A percentile compares a stretch with the other conserved stretches of the same genome.
Conservation (phyloP, 2,797 vertebrate species). For the Chrysocyon brachyurus region DNA sequence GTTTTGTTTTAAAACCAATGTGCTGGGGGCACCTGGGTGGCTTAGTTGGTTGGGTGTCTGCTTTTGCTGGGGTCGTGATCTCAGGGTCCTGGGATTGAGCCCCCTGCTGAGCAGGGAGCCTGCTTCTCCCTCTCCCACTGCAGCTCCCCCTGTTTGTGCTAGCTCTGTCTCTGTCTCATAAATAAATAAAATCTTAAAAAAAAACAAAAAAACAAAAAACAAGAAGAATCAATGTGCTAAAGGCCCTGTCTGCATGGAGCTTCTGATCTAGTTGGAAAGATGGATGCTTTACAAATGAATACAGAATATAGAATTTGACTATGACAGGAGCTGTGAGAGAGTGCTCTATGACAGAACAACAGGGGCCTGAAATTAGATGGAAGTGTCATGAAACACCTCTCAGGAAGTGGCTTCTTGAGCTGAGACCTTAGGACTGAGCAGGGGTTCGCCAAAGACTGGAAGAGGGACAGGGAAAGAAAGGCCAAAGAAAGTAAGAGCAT, state of each 20-base stretch:
- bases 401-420: background rate
- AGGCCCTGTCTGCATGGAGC: background rate
- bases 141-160: no score
- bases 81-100: no score
- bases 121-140: no score
- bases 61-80: no score
- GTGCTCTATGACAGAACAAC: background rate
- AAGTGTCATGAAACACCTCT: conserved; percentile 21
- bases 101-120: no score
- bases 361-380: conserved; percentile 15
- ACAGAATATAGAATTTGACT: background rate
- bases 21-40: no score
- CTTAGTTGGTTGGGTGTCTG: no score
- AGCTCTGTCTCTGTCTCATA: no score
- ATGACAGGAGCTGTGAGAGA: background rate
- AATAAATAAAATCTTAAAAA: no score
- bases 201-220: no score
- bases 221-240: background rate
- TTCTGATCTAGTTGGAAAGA: background rate
- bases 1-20: background rate
- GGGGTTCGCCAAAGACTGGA: background rate
- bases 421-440: background rate
- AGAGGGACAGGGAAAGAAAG: background rate
- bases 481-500: background rate
- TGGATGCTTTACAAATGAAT: background rate